These are phyloP conservation scores for Chelonus insularis DNA, from an alignment of 1,140 invertebrate genomes.

Conservation along the genomic window DNA sequence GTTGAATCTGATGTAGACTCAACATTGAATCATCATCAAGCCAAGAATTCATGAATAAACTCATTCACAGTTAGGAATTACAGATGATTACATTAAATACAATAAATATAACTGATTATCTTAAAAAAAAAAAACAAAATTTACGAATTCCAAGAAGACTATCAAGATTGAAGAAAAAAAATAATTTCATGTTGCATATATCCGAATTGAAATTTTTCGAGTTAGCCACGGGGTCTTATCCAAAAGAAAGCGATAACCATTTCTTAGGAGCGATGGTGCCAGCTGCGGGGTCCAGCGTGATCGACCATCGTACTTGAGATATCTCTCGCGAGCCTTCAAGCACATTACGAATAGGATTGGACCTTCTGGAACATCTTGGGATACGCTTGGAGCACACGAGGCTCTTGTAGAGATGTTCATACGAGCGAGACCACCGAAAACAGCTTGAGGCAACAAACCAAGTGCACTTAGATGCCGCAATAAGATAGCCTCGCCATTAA, in stretches of 20 bases:
- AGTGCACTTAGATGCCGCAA: slow-evolving; percentile 47
- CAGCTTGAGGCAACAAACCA: slow-evolving; percentile 26
- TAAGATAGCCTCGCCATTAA: slow-evolving; percentile 46
- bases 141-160: not conserved
- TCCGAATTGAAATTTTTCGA: slow-evolving; percentile 18
- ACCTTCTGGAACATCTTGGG: not conserved
- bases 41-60: too few relatives aligned
- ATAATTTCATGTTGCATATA: not conserved
- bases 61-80: too few relatives aligned
- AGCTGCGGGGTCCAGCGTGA: not conserved
- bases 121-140: not conserved
- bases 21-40: too few relatives aligned
- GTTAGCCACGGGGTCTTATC: not conserved
- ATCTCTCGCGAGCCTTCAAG: slow-evolving; percentile 9
- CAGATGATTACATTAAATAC: too few relatives aligned
- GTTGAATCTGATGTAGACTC: too few relatives aligned
- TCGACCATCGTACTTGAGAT: slow-evolving; percentile 16
- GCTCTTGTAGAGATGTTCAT: not conserved
- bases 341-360: not conserved
- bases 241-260: slow-evolving; percentile 9
- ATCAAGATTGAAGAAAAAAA: not conserved
- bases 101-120: too few relatives aligned
- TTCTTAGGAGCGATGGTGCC: slow-evolving; percentile 10
- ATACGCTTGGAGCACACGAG: not conserved
- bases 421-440: slow-evolving; percentile 23